Conservation (phyloP, 1,140 invertebrate species). For the Argopecten irradians region DNA sequence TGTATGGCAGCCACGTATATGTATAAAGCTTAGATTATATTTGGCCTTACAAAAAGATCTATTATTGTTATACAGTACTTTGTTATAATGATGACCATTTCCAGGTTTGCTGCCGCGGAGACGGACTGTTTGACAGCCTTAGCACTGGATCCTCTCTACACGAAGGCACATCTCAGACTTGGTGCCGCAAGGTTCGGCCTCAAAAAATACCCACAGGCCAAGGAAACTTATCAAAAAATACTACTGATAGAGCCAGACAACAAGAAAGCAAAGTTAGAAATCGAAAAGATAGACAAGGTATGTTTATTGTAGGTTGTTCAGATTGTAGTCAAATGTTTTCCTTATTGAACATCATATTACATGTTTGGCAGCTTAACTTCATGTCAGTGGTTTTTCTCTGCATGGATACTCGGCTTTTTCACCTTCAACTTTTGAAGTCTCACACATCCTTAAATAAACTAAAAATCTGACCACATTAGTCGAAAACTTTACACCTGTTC, state of each 20-base stretch:
- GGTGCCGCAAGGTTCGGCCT: slow-evolving; percentile 83
- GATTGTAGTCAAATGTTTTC: background rate
- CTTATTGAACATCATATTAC: background rate
- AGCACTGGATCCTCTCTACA: slow-evolving; percentile 85
- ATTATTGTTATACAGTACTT: too few species aligned
- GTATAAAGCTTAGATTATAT: too few species aligned
- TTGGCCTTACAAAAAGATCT: too few species aligned
- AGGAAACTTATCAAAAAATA: slow-evolving; percentile 82
- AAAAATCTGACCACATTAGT: too few species aligned
- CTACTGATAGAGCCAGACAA: slow-evolving; percentile 86
- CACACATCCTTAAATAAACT: too few species aligned
- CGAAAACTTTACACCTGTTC: too few species aligned
- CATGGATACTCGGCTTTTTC: background rate
- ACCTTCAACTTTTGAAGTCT: too few species aligned
- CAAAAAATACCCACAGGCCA: slow-evolving; percentile 82
- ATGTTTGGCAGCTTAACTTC: background rate
- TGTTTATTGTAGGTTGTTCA: slow-evolving; percentile 9
- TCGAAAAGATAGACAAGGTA: slow-evolving; percentile 81
- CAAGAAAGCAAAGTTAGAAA: slow-evolving; percentile 77
- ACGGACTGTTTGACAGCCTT: slow-evolving; percentile 86
- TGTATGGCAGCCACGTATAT: too few species aligned
- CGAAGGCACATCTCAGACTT: slow-evolving; percentile 88
- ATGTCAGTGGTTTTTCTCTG: background rate
- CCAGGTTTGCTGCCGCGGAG: slow-evolving; percentile 85
- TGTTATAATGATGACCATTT: slow-evolving; percentile 47